Percentiles rank a stretch among this genome's conserved stretches.
Evolutionary conservation across 2,113 vertebrate genomes (phyloP).

Genomic region (Ranitomeya imitator): DNA sequence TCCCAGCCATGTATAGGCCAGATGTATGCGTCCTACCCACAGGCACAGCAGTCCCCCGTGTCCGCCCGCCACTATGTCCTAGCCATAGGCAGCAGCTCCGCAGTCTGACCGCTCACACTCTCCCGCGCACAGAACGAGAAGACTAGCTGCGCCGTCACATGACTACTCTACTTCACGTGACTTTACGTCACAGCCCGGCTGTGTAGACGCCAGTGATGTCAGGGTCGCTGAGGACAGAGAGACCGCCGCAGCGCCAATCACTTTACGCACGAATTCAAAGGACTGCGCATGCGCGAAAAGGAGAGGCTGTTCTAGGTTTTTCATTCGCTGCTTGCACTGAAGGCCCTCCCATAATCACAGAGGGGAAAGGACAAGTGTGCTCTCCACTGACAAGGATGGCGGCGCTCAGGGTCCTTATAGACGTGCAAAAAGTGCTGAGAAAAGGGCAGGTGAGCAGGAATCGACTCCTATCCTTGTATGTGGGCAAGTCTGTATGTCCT

Average conservation of each 20-base stretch:
- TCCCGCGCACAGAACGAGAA: not conserved
- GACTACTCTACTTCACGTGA: not conserved
- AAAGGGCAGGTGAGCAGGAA: slow-evolving; percentile 71
- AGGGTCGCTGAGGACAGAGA: not conserved
- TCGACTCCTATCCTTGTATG: not conserved
- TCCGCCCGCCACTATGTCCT: too few species aligned
- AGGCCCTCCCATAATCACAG: not conserved
- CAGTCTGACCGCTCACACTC: too few species aligned
- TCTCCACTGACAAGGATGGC: slow-evolving; percentile 69
- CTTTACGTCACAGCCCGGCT: not conserved
- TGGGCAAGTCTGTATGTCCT: not conserved
- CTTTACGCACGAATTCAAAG: not conserved
- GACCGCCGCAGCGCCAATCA: too few species aligned
- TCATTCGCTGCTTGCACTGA: not conserved
- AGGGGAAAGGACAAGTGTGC: slow-evolving; percentile 52
- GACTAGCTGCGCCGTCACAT: not conserved
- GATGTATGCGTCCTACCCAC: too few species aligned
- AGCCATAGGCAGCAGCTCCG: too few species aligned
- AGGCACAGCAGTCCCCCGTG: too few species aligned
- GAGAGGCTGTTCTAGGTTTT: not conserved
- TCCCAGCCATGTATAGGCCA: too few species aligned
- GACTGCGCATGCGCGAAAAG: not conserved
- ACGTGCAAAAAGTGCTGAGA: slow-evolving; percentile 64
- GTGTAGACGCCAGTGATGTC: not conserved
- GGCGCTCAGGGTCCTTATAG: slow-evolving; percentile 63